phyloP scores from a whole-genome alignment of 2,113 vertebrate genomes.

The Elgaria multicarinata region DNA sequence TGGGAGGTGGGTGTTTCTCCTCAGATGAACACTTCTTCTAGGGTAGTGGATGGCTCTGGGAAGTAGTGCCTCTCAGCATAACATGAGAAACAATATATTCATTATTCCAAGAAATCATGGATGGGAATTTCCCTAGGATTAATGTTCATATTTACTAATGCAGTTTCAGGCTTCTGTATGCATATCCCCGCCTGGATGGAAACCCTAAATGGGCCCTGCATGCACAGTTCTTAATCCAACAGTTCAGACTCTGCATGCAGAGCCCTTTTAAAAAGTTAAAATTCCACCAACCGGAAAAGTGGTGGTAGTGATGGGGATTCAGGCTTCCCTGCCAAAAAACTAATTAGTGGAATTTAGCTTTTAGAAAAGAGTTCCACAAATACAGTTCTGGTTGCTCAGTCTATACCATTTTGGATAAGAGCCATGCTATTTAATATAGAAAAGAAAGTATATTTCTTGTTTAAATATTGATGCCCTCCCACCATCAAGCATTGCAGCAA shows the following conservation, averaged over 20 bases:
- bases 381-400: background rate
- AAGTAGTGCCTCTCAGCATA: background rate
- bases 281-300: background rate
- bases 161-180: background rate
- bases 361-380: background rate
- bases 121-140: background rate
- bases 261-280: background rate
- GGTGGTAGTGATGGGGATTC: background rate
- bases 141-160: background rate
- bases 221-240: background rate
- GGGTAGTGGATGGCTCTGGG: background rate
- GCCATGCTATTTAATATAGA: background rate
- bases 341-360: background rate
- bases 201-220: background rate
- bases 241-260: background rate
- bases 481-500: background rate
- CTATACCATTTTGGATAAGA: background rate
- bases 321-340: background rate
- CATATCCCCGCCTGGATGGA: background rate
- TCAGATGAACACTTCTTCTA: background rate
- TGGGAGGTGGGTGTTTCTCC: no score
- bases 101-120: background rate
- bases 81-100: background rate
- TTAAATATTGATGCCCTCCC: background rate
- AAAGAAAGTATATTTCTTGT: background rate